Conservation (phyloP, 2,113 vertebrate genomes). For the Limnothrissa miodon region DNA sequence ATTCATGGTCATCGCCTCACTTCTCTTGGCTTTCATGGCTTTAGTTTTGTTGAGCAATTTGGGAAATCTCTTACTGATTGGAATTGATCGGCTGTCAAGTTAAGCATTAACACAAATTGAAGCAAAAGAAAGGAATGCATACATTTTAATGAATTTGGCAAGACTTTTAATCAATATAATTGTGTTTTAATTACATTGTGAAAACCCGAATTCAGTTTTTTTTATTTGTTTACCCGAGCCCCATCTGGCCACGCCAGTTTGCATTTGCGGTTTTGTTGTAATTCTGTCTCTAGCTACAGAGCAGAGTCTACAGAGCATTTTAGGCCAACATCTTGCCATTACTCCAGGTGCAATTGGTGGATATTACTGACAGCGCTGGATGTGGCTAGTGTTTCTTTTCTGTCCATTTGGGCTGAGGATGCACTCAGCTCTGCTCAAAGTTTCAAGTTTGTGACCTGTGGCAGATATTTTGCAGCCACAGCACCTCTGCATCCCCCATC, state of each 20-base stretch:
- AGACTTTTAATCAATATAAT: no score
- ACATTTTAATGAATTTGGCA: neutral
- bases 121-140: neutral
- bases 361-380: neutral
- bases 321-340: neutral
- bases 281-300: neutral
- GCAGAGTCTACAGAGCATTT: neutral
- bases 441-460: conserved; percentile 10
- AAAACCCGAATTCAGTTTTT: neutral
- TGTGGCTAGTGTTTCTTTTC: neutral
- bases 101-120: neutral
- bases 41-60: neutral
- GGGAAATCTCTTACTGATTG: neutral
- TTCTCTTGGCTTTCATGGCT: neutral
- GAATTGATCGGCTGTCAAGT: neutral
- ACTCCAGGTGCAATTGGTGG: conserved; percentile 7
- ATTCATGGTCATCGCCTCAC: no score
- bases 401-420: neutral
- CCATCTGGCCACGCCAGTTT: neutral
- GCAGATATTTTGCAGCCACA: neutral
- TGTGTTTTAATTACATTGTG: neutral
- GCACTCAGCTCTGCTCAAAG: neutral
- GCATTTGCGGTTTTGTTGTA: neutral
- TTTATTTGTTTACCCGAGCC: neutral
- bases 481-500: neutral